Base-by-base conservation (phyloP, 2,888 invertebrate genomes). In the Caenorhabditis angaria region DNA sequence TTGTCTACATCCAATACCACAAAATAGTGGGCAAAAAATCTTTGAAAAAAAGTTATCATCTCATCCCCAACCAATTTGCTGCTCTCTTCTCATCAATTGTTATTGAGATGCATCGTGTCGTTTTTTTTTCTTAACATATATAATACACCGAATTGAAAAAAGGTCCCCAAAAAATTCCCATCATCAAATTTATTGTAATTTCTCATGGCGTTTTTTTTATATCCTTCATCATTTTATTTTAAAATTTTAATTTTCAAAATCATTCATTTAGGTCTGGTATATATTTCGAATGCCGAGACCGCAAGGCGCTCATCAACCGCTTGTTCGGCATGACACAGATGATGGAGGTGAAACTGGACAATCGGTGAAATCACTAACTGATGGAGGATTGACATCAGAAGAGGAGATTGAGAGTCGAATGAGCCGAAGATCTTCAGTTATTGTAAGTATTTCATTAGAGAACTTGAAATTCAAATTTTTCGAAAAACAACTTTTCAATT, bases 371-470 rank as follows among this genome's bases (percentile, higher is more conserved):
- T 78, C 78, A 28, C 55, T 76, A 32, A 72, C 78, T 6, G 73
- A 76, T 56, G 78, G 66, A 18, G 53, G 53, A 12, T 47, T 59
- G 12, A 73, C 72, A 22, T 76, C 78, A 0, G 81, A 81, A 57
- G 81, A 81, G 20, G 81, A 81, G 29, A 70, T 76, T 48, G 76
- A 76, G 20, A 81, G 79, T 54, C 65, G 81, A 2, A 66, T 81
- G 70, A 79, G 79, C 56, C 61, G 81, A 56, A 64, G 81, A 25
- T 78, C 78, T 35, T 78, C 78, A 14, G 81, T 81, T 18, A 65
- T 81, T 76, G 64, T 63, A 61, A 58, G 64, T 35, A 58, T 50
- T 50, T 51, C 54, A 54, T 3, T 20, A 27, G 25, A 4, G 24
- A 22, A 32, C 3, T 12, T 48, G 2, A 8, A 20, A 41, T 20